Percentiles rank a stretch among this genome's conserved stretches.
Evolutionary conservation across 2,797 vertebrate genomes (phyloP).

Genomic region (Hyperoplus immaculatus): DNA sequence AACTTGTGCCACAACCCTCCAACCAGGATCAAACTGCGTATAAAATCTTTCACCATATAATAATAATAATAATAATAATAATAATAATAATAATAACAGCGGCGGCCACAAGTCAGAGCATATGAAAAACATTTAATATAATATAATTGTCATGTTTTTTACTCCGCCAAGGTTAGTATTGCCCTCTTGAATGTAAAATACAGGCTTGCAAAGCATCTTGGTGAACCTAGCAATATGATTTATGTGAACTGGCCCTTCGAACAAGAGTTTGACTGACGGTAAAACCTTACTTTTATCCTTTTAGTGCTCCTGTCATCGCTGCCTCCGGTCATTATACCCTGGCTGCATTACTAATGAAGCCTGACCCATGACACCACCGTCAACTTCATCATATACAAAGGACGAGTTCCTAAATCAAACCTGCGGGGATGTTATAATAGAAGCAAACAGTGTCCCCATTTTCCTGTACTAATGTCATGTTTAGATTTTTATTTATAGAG

Average conservation of each 20-base stretch:
- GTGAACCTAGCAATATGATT: not conserved
- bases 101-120: no score
- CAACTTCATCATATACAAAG: conserved; percentile 25
- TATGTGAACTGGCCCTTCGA: not conserved
- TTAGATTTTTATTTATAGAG: conserved; percentile 2
- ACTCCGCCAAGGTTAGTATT: no score
- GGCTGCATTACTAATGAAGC: conserved; percentile 87
- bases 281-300: conserved; percentile 22
- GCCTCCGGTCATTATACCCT: conserved; percentile 53
- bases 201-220: not conserved
- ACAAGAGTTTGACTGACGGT: conserved; percentile 33
- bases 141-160: not conserved
- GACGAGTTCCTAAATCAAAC: conserved; percentile 2
- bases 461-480: not conserved
- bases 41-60: not conserved
- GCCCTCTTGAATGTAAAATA: not conserved
- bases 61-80: not conserved
- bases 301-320: conserved; percentile 25
- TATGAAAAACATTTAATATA: not conserved
- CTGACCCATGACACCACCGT: conserved; percentile 64
- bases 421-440: not conserved
- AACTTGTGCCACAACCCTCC: not conserved
- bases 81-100: no score
- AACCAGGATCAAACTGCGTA: not conserved
- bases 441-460: not conserved